Evolutionary conservation across 1,140 invertebrate genomes (phyloP), one percentile per base, ranked within the genome.

Genomic region (Macrotrachela quadricornifera): DNA sequence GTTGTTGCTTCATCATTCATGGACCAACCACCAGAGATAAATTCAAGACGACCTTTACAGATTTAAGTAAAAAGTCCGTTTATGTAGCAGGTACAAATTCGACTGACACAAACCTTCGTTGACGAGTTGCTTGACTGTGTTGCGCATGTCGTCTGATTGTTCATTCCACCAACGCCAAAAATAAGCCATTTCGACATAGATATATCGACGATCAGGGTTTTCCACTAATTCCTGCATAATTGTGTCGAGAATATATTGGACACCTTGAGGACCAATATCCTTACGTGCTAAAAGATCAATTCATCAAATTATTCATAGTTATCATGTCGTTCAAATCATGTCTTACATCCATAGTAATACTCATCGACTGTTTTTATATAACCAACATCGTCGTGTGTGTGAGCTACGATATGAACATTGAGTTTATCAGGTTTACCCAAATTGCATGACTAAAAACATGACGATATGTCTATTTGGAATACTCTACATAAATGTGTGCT

Each of bases 1-100:
- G 82, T 78, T 0, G 77, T 73, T 0, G 86, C 88, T 64, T 95
- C 90, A 63, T 95, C 90, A 67, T 92, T 87, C 84, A 90, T 87
- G 8, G 3, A 30, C 21, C 21, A 30, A 30, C 21, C 21, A 30
- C 21, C 21, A 2, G 21, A 30, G 8, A 30, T 30, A 30, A 30
- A 30, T 30, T 30, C 21, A 2, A 30, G 21, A 30, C 21, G 21
- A 30, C 21, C n/a, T n/a, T n/a, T n/a, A n/a, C n/a, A n/a, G n/a
- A n/a, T n/a, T n/a, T n/a, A n/a, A n/a, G n/a, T n/a, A n/a, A n/a
- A n/a, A n/a, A n/a, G n/a, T n/a, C n/a, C n/a, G n/a, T n/a, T n/a
- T n/a, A n/a, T n/a, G n/a, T n/a, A n/a, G n/a, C n/a, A n/a, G n/a
- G n/a, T n/a, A n/a, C n/a, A n/a, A 45, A 50, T 17, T 49, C 30